Conservation (phyloP, 1,140 invertebrate species). For the Lerema accius region DNA sequence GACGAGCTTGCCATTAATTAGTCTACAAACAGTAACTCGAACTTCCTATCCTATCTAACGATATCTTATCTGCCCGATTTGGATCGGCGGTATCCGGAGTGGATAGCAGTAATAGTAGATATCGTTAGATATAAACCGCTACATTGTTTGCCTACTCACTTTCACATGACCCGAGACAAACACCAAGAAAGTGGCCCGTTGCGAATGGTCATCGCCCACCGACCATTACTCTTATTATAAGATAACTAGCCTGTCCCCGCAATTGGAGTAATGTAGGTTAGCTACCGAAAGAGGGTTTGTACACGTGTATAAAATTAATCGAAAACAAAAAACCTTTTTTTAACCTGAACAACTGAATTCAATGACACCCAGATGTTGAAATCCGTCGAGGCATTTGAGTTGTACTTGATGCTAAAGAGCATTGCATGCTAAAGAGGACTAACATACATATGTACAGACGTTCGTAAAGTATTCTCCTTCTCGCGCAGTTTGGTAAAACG, state of each 20-base stretch:
- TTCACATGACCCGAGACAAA: constrained; percentile 54
- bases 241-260: constrained; percentile 40
- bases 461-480: too few relatives aligned
- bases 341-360: too few relatives aligned
- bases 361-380: too few relatives aligned
- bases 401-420: too few relatives aligned
- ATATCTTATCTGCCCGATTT: not conserved
- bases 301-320: too few relatives aligned
- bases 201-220: constrained; percentile 48
- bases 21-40: constrained; percentile 1
- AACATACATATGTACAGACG: too few relatives aligned
- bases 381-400: too few relatives aligned
- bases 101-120: constrained; percentile 28
- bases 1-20: constrained; percentile 6
- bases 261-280: constrained; percentile 15
- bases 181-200: constrained; percentile 49
- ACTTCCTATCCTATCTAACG: not conserved
- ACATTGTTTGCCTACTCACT: constrained; percentile 37
- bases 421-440: too few relatives aligned
- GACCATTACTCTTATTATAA: constrained; percentile 44
- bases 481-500: too few relatives aligned
- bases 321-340: too few relatives aligned
- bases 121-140: constrained; percentile 29
- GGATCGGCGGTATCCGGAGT: constrained; percentile 20
- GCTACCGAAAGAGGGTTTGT: constrained; percentile 4